phyloP scores from a whole-genome alignment of 2,888 invertebrate genomes.

The Ophonus ardosiacus region DNA sequence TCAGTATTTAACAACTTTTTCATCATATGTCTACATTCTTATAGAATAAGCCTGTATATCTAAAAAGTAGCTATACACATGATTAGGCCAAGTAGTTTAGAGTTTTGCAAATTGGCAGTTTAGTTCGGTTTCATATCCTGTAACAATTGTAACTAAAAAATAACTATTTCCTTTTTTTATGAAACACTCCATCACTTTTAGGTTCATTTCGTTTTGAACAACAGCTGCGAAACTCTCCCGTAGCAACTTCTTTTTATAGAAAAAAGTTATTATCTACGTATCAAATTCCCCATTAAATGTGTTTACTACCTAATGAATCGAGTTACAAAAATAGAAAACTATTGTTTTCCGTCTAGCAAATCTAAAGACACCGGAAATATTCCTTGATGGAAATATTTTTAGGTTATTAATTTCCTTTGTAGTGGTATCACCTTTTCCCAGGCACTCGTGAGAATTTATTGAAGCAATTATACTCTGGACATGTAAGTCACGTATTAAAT shows the following conservation, averaged over 20 bases:
- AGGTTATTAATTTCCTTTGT: constrained; percentile 30
- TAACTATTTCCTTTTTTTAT: no score
- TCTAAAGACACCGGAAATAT: constrained; percentile 34
- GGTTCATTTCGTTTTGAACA: neutral
- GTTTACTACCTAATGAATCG: constrained; percentile 53
- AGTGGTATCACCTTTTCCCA: constrained; percentile 14
- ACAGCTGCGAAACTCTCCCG: neutral
- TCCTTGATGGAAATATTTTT: constrained; percentile 26
- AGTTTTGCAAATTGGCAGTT: no score
- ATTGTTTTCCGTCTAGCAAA: constrained; percentile 37
- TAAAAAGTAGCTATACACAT: no score
- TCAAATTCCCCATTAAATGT: constrained; percentile 45
- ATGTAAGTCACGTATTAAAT: constrained; percentile 44
- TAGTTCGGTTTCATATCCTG: no score
- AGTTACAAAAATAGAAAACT: constrained; percentile 52
- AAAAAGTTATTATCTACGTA: constrained; percentile 47
- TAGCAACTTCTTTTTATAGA: constrained; percentile 20
- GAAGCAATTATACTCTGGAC: constrained; percentile 10
- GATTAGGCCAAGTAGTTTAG: no score
- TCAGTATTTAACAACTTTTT: no score
- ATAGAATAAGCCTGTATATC: no score
- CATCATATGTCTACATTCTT: no score
- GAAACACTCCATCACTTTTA: neutral
- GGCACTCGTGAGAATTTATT: constrained; percentile 6
- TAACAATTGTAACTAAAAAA: no score